Conservation (phyloP, 2,797 vertebrate species). For the Mus spretus region DNA sequence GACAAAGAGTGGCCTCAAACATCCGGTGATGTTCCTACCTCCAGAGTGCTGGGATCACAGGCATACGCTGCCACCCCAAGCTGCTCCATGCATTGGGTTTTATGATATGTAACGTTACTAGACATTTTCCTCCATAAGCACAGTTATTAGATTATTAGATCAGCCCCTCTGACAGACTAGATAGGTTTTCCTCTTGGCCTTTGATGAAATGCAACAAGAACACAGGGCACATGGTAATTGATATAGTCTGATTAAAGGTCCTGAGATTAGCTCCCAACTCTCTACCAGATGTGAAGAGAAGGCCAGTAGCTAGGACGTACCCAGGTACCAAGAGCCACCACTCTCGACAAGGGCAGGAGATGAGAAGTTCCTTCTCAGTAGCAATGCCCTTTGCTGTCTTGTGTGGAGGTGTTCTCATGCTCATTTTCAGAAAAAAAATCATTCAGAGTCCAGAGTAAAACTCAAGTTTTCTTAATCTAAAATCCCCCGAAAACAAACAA, state of each 20-base stretch:
- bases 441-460: background rate
- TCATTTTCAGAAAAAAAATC: conserved; percentile 56
- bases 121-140: conserved; percentile 85
- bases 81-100: conserved; percentile 83
- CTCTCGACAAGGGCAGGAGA: conserved; percentile 77
- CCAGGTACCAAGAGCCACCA: conserved; percentile 68
- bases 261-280: conserved; percentile 85
- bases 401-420: conserved; percentile 35
- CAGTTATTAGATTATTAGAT: conserved; percentile 88
- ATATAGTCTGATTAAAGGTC: conserved; percentile 77
- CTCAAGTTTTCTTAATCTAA: background rate
- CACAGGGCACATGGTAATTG: conserved; percentile 70
- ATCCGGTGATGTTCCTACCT: background rate
- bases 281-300: conserved; percentile 81
- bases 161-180: conserved; percentile 86
- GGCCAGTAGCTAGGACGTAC: conserved; percentile 77
- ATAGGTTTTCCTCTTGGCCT: conserved; percentile 83
- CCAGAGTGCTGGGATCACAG: background rate
- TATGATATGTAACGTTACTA: conserved; percentile 82
- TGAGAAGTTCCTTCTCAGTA: conserved; percentile 72
- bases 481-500: too few species aligned
- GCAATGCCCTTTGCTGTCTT: conserved; percentile 67
- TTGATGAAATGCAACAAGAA: conserved; percentile 85
- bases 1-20: background rate
- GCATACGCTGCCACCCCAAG: background rate